Evolutionary conservation across 1,140 invertebrate genomes (phyloP).

Genomic region (Pogonomyrmex californicus): DNA sequence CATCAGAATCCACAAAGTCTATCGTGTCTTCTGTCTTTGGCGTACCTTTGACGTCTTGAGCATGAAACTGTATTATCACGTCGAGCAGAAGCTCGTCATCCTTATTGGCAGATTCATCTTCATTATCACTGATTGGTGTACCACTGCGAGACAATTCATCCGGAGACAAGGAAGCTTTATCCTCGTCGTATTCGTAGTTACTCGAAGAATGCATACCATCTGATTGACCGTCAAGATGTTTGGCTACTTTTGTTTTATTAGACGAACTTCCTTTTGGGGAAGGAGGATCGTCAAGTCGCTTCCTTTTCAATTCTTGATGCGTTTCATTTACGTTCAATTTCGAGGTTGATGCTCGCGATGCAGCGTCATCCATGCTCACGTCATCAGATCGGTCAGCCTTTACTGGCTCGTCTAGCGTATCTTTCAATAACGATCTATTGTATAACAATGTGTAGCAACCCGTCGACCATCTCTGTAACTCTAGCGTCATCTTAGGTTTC

Average conservation of each 20-base stretch:
- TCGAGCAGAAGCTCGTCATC: conserved; percentile 77
- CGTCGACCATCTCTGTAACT: conserved; percentile 90
- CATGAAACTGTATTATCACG: conserved; percentile 83
- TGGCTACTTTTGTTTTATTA: neutral
- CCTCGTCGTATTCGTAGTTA: neutral
- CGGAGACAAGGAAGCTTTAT: neutral
- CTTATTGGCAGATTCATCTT: conserved; percentile 6
- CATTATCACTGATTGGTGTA: neutral
- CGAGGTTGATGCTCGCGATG: conserved; percentile 29
- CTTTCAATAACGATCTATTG: conserved; percentile 66
- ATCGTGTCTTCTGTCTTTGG: conserved; percentile 74
- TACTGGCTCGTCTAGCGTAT: neutral
- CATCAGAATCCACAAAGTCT: conserved; percentile 81
- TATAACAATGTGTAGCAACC: conserved; percentile 89
- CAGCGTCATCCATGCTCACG: neutral
- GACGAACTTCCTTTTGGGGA: no score
- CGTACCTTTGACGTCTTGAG: conserved; percentile 9
- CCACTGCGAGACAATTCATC: neutral
- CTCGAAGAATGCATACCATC: neutral
- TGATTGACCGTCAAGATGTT: neutral
- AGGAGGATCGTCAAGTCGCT: conserved; percentile 61
- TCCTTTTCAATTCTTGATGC: conserved; percentile 64
- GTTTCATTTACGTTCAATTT: conserved; percentile 79
- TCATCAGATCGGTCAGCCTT: neutral
- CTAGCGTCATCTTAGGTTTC: conserved; percentile 86